Base-by-base conservation (phyloP, 2,797 vertebrate genomes). In the Galago senegalensis region DNA sequence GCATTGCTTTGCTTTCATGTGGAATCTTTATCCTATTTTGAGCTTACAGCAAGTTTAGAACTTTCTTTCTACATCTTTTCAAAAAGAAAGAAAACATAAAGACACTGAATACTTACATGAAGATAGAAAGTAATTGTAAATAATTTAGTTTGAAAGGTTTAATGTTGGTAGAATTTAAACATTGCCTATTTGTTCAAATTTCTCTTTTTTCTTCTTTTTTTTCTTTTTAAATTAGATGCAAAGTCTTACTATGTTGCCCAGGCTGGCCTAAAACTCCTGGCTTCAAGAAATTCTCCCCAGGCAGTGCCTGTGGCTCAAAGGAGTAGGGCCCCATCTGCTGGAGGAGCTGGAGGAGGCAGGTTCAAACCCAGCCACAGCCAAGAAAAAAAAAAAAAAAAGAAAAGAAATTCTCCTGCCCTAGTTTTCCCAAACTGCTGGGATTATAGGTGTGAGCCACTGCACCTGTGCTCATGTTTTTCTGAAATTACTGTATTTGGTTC, bases 21-120 rank as follows among this genome's bases (percentile, higher is more conserved):
- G 83, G 79, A 63, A 72, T 14, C 46, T 77, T 79, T 12, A 37
- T 40, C 65, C 34, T 61, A 43, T 70, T 72, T 87, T 86, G 16
- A 77, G 92, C 67, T 73, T 89, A 56, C 80, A 61, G n/a, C 46
- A 82, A 87, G 25, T 40, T 4, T 46, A 69, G n/a, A 56, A 79
- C 18, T 80, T 87, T 79, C 21, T 70, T 87, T 83, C 37, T 46
- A 46, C 77, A 12, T 76, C 37, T 63, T 75, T 76, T 67, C 56
- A 73, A 56, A 13, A 67, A 83, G 65, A 94, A 95, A 75, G 23
- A 79, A 96, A 67, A n/a, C 11, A 86, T 29, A 88, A 95, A 31
- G 17, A 43, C 70, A 89, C 40, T 49, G 21, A 73, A 67, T 86
- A 13, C 2, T 61, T 61, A 16, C n/a, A 53, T 49, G 18, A 81